Percentiles rank a stretch among this genome's conserved stretches.
phyloP scores from a whole-genome alignment of 2,797 vertebrate species.

The Gymnodraco acuticeps region DNA sequence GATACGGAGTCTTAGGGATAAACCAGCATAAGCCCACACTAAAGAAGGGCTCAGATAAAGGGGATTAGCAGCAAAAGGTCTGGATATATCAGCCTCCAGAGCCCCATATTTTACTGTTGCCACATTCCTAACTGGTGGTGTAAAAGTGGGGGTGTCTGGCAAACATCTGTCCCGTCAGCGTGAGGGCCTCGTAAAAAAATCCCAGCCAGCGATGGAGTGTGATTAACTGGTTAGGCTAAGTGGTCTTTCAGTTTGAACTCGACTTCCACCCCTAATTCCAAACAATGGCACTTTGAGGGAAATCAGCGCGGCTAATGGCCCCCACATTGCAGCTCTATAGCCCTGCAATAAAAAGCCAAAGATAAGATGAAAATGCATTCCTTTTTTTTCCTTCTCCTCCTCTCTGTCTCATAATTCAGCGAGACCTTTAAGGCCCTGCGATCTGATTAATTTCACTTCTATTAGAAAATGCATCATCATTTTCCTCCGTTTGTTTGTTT shows the following conservation, averaged over 20 bases:
- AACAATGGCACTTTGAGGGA: slow-evolving; percentile 71
- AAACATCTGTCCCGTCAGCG: slow-evolving; percentile 82
- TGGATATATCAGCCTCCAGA: slow-evolving; percentile 63
- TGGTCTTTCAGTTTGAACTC: slow-evolving; percentile 74
- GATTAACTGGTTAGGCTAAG: slow-evolving; percentile 80
- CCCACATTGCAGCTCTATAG: slow-evolving; percentile 42
- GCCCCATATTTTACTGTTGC: slow-evolving; percentile 68
- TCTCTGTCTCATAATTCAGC: slow-evolving; percentile 34
- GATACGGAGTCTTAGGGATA: slow-evolving; percentile 74
- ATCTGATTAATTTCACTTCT: slow-evolving; percentile 64
- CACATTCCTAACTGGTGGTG: slow-evolving; percentile 76
- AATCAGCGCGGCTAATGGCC: slow-evolving; percentile 66
- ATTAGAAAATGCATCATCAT: slow-evolving; percentile 52
- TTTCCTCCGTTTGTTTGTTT: slow-evolving; percentile 72
- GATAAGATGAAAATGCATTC: slow-evolving; percentile 51
- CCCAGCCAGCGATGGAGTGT: slow-evolving; percentile 50
- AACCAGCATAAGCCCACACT: slow-evolving; percentile 70
- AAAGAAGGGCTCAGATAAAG: slow-evolving; percentile 77
- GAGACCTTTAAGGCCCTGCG: slow-evolving; percentile 52
- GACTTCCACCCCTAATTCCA: slow-evolving; percentile 66
- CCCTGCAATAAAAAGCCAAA: slow-evolving; percentile 58
- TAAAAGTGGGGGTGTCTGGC: slow-evolving; percentile 77
- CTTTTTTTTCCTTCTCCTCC: not conserved
- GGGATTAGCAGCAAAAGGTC: slow-evolving; percentile 77
- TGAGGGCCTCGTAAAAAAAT: slow-evolving; percentile 74